Evolutionary conservation across 1,140 invertebrate species (phyloP).

Genomic region (Hypothenemus hampei): DNA sequence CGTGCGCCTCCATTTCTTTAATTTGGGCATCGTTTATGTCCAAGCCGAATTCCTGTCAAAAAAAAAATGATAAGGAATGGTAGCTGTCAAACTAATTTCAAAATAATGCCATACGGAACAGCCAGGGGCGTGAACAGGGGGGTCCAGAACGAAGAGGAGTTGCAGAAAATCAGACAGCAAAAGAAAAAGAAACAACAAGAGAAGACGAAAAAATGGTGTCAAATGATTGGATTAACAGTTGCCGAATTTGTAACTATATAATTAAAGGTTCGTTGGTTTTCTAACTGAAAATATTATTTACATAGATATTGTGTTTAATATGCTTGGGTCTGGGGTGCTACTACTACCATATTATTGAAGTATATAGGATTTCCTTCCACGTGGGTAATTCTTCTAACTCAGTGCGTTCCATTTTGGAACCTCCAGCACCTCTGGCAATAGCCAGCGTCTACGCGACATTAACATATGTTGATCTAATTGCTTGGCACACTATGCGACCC

Average conservation of each 20-base stretch:
- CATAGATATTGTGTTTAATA: slow-evolving; percentile 13
- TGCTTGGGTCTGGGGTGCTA: slow-evolving; percentile 1
- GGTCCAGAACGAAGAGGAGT: slow-evolving; percentile 10
- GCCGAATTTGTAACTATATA: slow-evolving; percentile 7
- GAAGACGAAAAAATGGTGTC: slow-evolving; percentile 10
- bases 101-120: slow-evolving; percentile 7
- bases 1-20: slow-evolving; percentile 74
- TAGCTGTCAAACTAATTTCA: too few relatives aligned
- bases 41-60: slow-evolving; percentile 78
- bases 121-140: slow-evolving; percentile 1
- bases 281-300: background rate
- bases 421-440: slow-evolving; percentile 6
- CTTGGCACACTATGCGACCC: slow-evolving; percentile 13
- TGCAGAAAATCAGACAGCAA: background rate
- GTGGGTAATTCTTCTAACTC: background rate
- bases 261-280: too few relatives aligned
- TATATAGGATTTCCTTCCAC: background rate
- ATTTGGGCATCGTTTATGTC: slow-evolving; percentile 87
- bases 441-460: slow-evolving; percentile 2
- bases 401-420: slow-evolving; percentile 2
- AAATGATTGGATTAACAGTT: slow-evolving; percentile 5
- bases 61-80: too few relatives aligned
- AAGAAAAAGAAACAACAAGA: background rate
- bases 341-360: background rate
- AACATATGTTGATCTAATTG: slow-evolving; percentile 10